phyloP scores from a whole-genome alignment of 2,113 vertebrate genomes.

The Paracyprichromis sp. region DNA sequence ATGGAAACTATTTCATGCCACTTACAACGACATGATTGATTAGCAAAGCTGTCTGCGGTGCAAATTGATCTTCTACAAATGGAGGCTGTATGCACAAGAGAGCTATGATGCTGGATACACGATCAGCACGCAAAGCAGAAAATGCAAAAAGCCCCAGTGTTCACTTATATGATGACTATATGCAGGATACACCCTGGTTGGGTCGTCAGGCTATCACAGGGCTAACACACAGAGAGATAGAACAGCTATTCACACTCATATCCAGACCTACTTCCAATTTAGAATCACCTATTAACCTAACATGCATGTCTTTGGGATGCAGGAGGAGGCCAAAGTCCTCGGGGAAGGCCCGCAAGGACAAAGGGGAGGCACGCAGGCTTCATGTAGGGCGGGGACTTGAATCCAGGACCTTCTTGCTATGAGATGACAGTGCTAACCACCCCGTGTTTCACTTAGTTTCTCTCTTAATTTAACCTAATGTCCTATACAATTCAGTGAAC shows the following conservation, averaged over 20 bases:
- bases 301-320: not conserved
- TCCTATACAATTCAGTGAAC: not conserved
- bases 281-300: not conserved
- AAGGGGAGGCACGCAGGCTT: not conserved
- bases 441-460: not conserved
- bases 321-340: not conserved
- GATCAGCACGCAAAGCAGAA: not conserved
- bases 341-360: not conserved
- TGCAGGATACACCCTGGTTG: not conserved
- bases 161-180: not conserved
- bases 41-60: not conserved
- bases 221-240: not conserved
- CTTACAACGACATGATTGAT: conserved; percentile 12
- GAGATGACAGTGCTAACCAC: not conserved
- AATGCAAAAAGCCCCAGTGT: not conserved
- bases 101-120: not conserved
- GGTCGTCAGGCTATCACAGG: not conserved
- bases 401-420: not conserved
- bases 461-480: not conserved
- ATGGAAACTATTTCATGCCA: not conserved
- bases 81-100: not conserved
- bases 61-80: conserved; percentile 13
- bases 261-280: not conserved
- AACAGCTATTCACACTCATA: not conserved
- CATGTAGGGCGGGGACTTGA: not conserved